Conservation (phyloP, 1,140 invertebrate genomes). For the Pseudomyrmex dendroicus region DNA sequence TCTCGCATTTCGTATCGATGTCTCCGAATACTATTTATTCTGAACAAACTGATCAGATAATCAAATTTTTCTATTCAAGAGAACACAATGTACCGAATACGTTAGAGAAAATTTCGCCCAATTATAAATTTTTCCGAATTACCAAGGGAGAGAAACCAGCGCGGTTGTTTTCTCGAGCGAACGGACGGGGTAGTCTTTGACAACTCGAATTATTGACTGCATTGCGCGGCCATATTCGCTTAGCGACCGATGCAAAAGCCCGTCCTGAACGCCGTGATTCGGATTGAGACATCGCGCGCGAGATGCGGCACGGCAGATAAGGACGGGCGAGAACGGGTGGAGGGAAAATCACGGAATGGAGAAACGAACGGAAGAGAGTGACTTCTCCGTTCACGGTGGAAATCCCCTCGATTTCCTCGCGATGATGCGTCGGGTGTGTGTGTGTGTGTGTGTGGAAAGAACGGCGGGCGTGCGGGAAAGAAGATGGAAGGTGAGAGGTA, state of each 20-base stretch:
- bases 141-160: no score
- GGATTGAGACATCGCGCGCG: slow-evolving; percentile 20
- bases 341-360: slow-evolving; percentile 1
- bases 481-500: slow-evolving; percentile 63
- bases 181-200: neutral
- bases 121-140: neutral
- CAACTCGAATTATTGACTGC: neutral
- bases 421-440: neutral
- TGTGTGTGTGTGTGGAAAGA: neutral
- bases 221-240: neutral
- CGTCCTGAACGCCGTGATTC: neutral
- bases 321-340: neutral
- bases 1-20: no score
- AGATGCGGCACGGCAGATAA: slow-evolving; percentile 30
- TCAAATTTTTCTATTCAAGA: no score
- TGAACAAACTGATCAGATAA: no score
- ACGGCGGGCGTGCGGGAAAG: neutral
- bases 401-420: slow-evolving; percentile 26
- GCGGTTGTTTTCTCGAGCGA: no score
- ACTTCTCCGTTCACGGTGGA: neutral
- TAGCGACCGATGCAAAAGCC: neutral
- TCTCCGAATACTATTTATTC: no score
- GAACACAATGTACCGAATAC: no score
- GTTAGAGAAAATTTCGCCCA: neutral
- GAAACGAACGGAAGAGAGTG: slow-evolving; percentile 20